Base-by-base conservation (phyloP, 2,113 vertebrate species). In the Plotosus lineatus region DNA sequence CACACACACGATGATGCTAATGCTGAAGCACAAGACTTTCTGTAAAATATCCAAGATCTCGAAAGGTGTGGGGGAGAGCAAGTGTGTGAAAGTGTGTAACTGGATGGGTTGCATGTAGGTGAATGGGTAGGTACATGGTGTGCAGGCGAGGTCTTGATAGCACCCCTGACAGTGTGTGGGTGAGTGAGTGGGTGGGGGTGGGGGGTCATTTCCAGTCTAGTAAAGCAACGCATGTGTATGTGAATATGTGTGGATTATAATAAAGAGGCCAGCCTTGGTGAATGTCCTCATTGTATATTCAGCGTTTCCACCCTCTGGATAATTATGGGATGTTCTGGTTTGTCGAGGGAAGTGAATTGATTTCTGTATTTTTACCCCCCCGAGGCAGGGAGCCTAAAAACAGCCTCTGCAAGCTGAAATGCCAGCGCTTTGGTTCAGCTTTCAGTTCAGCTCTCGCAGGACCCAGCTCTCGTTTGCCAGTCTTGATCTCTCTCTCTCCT, bases 261-360 rank as follows among this genome's bases (percentile, higher is more conserved):
- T 28, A 23, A n/a, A 80, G 46, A 17, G 79, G 14, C n/a, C 19
- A 31, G 15, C 46, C 48, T 19, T 7, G 44, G 68, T 71, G 42
- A 77, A 76, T 42, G 14, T 77, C 71, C 66, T 61, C 50, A 61
- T 66, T 33, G 38, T 11, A 46, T 77, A 73, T 53, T 36, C 7
- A 36, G 38, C 15, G 78, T 60, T 81, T 72, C 60, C 71, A 82
- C 78, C 83, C 26, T 46, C 2, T 5, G 74, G 72, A 86, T 88
- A 84, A 88, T 88, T 83, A 85, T 72, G 79, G 46, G 42, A 61
- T 56, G 38, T 60, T 51, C 73, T 78, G 60, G 72, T 81, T 75
- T 58, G 48, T 50, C 68, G 26, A 74, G 77, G 26, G 33, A 66
- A 69, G 72, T 40, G 77, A 73, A 89, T 88, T 84, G 86, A 88